A percentile compares a stretch with the other conserved stretches of the same genome.
These are phyloP conservation scores for Zaprionus nigranus DNA, from an alignment of 1,140 invertebrate species.

Conservation along the genomic window DNA sequence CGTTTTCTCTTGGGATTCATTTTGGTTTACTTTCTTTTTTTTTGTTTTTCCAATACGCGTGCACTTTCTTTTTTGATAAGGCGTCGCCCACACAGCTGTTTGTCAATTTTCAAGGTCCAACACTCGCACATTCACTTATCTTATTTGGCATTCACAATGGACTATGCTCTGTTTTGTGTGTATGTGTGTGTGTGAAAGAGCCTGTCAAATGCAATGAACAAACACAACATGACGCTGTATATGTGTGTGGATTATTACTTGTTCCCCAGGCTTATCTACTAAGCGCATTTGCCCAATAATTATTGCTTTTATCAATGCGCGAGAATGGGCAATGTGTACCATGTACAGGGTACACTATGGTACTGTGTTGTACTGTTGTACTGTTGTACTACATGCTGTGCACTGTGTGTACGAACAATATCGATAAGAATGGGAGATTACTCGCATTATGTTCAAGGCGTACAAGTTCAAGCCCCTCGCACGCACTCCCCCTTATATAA, in stretches of 20 bases:
- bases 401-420: constrained; percentile 32
- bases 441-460: constrained; percentile 6
- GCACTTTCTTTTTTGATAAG: constrained; percentile 36
- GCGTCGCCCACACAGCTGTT: constrained; percentile 62
- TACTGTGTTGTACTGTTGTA: neutral
- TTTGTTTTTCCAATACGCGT: constrained; percentile 13
- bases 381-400: neutral
- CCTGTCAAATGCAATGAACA: constrained; percentile 31
- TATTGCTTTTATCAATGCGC: constrained; percentile 63
- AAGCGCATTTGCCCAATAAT: constrained; percentile 72
- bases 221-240: constrained; percentile 34
- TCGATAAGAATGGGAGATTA: constrained; percentile 34
- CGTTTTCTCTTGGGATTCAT: constrained; percentile 8
- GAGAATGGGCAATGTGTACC: constrained; percentile 57
- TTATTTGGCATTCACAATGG: constrained; percentile 58
- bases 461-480: neutral
- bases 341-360: constrained; percentile 16
- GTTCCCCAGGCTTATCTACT: constrained; percentile 59
- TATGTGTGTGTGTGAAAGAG: constrained; percentile 1
- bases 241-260: constrained; percentile 35
- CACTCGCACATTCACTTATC: constrained; percentile 55
- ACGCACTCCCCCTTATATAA: neutral
- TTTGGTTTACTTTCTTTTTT: constrained; percentile 1
- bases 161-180: constrained; percentile 22
- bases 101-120: constrained; percentile 70